Base-by-base conservation (phyloP, 37 sponge, comb jelly and placozoan genomes). In the Haliclona indistincta region DNA sequence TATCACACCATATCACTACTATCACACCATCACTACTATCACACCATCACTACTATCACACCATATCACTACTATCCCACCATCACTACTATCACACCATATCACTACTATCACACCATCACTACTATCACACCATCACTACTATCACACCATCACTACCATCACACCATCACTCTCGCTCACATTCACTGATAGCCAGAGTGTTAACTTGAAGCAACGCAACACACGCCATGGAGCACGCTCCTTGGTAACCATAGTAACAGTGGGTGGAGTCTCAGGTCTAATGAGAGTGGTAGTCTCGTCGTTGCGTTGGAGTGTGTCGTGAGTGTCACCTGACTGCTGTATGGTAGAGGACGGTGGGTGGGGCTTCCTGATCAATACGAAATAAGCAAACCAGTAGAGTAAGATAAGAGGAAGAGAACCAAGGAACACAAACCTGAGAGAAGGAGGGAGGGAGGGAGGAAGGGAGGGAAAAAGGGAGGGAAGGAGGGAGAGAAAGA, bases 341-440 rank as follows among this genome's bases (percentile, higher is more conserved):
- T 61, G 26, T 10, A 60, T 10, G 30, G 30, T 60, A 60, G 26
- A 22, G 62, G 26, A 7, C 26, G 25, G 30, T 25, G 34, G 56
- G 36, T 78, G 52, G 56, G 83, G 75, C 29, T 38, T 63, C 43
- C 20, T 73, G n/a, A 82, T 37, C 19, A 82, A 34, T 26, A 82
- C 38, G 29, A 82, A 82, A 74, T 73, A 82, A 8, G 83, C 83
- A 22, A 73, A 30, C 66, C 73, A 74, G 68, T 82, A 82, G 34
- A 74, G 4, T 30, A 82, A 19, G 29, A 74, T 55, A 11, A 74
- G 28, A 26, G 83, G 83, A 1, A 58, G 23, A 8, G 83, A 49
- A 19, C 53, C 38, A 11, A 70, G 20, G 43, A 11, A 43, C 43
- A 70, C 51, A 70, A 44, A 43, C 28, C 43, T 28, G 43, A n/a